Conservation (phyloP, 2,113 vertebrate species). For the Phoxinus phoxinus region DNA sequence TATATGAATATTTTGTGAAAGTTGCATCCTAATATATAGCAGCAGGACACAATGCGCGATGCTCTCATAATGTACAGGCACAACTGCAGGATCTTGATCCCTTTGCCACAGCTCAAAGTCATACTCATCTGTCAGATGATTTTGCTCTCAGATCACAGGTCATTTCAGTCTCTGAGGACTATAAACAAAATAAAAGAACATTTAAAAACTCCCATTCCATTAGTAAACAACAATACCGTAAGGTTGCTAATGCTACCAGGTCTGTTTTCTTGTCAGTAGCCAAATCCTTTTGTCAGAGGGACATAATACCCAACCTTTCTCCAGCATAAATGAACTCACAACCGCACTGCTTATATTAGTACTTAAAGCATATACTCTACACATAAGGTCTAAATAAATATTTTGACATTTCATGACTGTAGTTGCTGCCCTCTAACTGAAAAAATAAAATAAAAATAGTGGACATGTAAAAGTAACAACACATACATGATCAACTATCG, state of each 20-base stretch:
- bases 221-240: slow-evolving; percentile 19
- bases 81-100: slow-evolving; percentile 37
- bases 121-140: background rate
- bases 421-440: background rate
- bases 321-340: background rate
- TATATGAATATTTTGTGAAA: slow-evolving; percentile 18
- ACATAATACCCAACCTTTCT: background rate
- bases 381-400: background rate
- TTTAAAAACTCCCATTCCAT: slow-evolving; percentile 12
- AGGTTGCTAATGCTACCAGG: slow-evolving; percentile 19
- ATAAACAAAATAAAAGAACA: background rate
- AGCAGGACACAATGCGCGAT: slow-evolving; percentile 21
- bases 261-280: slow-evolving; percentile 22
- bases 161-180: slow-evolving; percentile 20
- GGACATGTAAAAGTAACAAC: background rate
- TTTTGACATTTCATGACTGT: slow-evolving; percentile 1
- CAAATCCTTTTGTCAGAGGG: background rate
- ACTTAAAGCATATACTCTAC: background rate
- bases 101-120: slow-evolving; percentile 10
- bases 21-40: slow-evolving; percentile 30
- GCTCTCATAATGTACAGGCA: slow-evolving; percentile 9
- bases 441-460: slow-evolving; percentile 2
- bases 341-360: background rate
- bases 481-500: background rate
- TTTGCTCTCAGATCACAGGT: slow-evolving; percentile 14